These are phyloP conservation scores for Cyprinodon diabolis DNA, from an alignment of 2,797 vertebrate species.

Conservation along the genomic window DNA sequence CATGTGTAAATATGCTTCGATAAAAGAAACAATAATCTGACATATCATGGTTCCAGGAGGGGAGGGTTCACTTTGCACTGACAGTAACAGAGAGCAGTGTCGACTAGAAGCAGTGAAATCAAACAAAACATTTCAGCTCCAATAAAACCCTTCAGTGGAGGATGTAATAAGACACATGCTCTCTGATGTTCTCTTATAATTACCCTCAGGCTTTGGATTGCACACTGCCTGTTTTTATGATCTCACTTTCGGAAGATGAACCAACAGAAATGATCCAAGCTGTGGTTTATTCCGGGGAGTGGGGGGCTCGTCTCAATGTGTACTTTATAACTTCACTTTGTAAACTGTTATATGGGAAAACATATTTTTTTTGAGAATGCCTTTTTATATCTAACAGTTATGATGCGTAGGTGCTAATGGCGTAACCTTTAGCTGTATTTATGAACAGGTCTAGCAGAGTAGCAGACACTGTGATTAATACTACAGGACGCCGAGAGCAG, in stretches of 20 bases:
- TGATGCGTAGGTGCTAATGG: constrained; percentile 22
- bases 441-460: constrained; percentile 34
- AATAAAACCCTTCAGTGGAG: constrained; percentile 53
- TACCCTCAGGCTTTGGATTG: constrained; percentile 16
- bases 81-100: constrained; percentile 3
- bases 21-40: neutral
- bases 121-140: constrained; percentile 19
- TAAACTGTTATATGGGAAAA: constrained; percentile 39
- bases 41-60: neutral
- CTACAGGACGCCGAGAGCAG: constrained; percentile 1
- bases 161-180: constrained; percentile 47
- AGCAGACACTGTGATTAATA: constrained; percentile 18
- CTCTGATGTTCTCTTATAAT: constrained; percentile 19
- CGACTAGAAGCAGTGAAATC: constrained; percentile 18
- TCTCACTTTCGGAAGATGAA: constrained; percentile 27
- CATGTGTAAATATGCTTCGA: neutral
- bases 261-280: constrained; percentile 14
- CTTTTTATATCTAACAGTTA: constrained; percentile 15
- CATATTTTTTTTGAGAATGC: constrained; percentile 34
- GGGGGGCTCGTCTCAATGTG: constrained; percentile 1
- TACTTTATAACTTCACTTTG: constrained; percentile 20
- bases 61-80: neutral
- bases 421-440: constrained; percentile 18
- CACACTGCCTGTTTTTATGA: constrained; percentile 20
- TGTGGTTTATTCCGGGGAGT: neutral